Base-by-base conservation (phyloP, 1,140 invertebrate species). In the Brachionus rotundiformis region DNA sequence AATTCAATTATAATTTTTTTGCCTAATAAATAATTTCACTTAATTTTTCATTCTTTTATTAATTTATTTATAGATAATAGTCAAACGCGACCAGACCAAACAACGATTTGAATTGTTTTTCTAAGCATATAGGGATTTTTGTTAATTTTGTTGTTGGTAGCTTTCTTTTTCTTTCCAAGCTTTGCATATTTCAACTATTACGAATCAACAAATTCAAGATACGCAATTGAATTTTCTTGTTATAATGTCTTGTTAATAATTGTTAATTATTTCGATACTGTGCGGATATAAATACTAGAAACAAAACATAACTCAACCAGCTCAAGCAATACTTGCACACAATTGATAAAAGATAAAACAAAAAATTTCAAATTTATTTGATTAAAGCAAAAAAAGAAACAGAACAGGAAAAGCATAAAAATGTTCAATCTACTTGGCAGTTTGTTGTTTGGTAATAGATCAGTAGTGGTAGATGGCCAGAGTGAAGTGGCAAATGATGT, bases 211-310 rank as follows among this genome's bases (percentile, higher is more conserved):
- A 68, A 68, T 68, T 68, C 63, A 33, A 68, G 16, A 68, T 36
- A 68, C 63, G 63, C 63, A 68, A 68, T 68, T 68, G 25, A 63
- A 63, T 36, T 68, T 68, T 68, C 59, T 68, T 68, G 63, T 68
- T 68, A 68, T 68, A 68, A 68, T 68, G 63, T 68, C 63, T 68
- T 68, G 63, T 68, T 68, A 36, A 68, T 68, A 33, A 33, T 33
- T 33, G 31, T 68, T 68, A 68, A 68, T 68, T 33, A 68, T 36
- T 68, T 68, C 16, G 16, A 19, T 33, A 19, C n/a, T 68, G 63
- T 68, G 63, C 63, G 63, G 63, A 68, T 68, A 68, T 68, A 68
- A 68, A 68, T 68, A 73, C 36, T 44, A 19, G 39, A 73, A 73
- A 8, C 7, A 44, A 44, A n/a, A n/a, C n/a, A n/a, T n/a, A n/a